These are phyloP conservation scores for Gymnoscopelus microlampas DNA, from an alignment of 2,797 vertebrate genomes.

Conservation along the genomic window DNA sequence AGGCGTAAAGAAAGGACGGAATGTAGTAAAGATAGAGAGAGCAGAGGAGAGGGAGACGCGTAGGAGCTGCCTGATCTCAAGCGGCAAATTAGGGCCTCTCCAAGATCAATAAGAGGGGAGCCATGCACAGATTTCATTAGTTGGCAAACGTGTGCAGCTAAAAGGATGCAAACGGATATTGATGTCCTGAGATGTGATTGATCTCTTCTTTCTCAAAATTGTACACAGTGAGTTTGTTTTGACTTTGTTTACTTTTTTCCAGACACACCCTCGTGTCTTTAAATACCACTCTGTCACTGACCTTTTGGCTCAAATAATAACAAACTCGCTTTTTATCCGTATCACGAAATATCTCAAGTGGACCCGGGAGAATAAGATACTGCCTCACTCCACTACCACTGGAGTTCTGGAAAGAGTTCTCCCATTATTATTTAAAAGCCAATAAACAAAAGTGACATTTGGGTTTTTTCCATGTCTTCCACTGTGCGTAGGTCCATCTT, in stretches of 20 bases:
- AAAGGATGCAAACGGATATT: constrained; percentile 89
- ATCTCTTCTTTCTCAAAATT: constrained; percentile 85
- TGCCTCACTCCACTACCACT: constrained; percentile 10
- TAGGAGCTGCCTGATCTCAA: constrained; percentile 78
- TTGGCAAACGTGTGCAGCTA: constrained; percentile 80
- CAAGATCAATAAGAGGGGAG: constrained; percentile 83
- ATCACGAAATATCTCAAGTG: constrained; percentile 43
- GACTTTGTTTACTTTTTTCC: constrained; percentile 58
- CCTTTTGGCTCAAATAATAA: constrained; percentile 54
- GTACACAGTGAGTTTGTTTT: constrained; percentile 75
- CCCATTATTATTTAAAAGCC: constrained; percentile 67
- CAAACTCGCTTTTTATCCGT: constrained; percentile 59
- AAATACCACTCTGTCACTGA: constrained; percentile 61
- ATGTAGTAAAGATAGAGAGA: not conserved
- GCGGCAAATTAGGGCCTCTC: constrained; percentile 83
- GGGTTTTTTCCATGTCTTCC: constrained; percentile 57
- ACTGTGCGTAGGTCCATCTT: no score
- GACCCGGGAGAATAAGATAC: constrained; percentile 33
- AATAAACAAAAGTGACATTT: constrained; percentile 76
- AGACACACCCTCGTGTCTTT: constrained; percentile 56
- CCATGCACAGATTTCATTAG: constrained; percentile 87
- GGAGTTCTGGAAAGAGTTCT: constrained; percentile 48
- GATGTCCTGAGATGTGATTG: constrained; percentile 87
- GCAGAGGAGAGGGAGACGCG: not conserved
- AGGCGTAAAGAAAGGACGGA: constrained; percentile 1